Percentiles rank a stretch among this genome's conserved stretches.
These are phyloP conservation scores for Episyrphus balteatus DNA, from an alignment of 1,140 invertebrate species.

Conservation along the genomic window DNA sequence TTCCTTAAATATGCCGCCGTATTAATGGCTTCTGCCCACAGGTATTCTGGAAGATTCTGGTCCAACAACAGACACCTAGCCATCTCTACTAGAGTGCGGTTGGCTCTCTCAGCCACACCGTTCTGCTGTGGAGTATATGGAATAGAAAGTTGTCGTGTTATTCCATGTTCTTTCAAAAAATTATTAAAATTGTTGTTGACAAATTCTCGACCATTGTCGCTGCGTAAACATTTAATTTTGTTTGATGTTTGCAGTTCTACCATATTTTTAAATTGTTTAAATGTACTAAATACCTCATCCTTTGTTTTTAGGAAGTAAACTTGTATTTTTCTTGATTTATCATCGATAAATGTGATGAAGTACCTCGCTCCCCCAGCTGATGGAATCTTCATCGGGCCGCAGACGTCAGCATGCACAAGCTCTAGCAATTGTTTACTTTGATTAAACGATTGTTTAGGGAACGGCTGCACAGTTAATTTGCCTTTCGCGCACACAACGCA, in stretches of 20 bases:
- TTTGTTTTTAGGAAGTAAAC: slow-evolving; percentile 27
- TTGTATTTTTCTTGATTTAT: slow-evolving; percentile 16
- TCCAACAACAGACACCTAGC: slow-evolving; percentile 17
- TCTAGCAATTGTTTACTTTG: slow-evolving; percentile 14
- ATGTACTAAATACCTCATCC: slow-evolving; percentile 15
- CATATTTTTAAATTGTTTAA: slow-evolving; percentile 22
- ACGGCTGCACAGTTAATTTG: no score
- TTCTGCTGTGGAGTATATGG: slow-evolving; percentile 29
- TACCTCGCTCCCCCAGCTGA: slow-evolving; percentile 18
- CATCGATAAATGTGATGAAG: slow-evolving; percentile 28
- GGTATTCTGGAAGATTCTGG: slow-evolving; percentile 11
- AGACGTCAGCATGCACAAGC: slow-evolving; percentile 35
- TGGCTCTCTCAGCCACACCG: slow-evolving; percentile 23
- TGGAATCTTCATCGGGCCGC: slow-evolving; percentile 26
- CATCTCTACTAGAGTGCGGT: slow-evolving; percentile 22
- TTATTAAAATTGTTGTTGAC: slow-evolving; percentile 17
- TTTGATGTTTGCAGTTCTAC: slow-evolving; percentile 20
- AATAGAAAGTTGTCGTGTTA: slow-evolving; percentile 17
- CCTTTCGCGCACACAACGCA: no score
- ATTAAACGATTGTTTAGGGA: neutral
- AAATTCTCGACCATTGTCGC: slow-evolving; percentile 27
- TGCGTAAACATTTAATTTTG: slow-evolving; percentile 16
- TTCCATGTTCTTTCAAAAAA: slow-evolving; percentile 3
- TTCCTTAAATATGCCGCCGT: slow-evolving; percentile 13
- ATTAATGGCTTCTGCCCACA: slow-evolving; percentile 17